phyloP scores from a whole-genome alignment of 2,888 invertebrate species.

The Calameuta idolon region DNA sequence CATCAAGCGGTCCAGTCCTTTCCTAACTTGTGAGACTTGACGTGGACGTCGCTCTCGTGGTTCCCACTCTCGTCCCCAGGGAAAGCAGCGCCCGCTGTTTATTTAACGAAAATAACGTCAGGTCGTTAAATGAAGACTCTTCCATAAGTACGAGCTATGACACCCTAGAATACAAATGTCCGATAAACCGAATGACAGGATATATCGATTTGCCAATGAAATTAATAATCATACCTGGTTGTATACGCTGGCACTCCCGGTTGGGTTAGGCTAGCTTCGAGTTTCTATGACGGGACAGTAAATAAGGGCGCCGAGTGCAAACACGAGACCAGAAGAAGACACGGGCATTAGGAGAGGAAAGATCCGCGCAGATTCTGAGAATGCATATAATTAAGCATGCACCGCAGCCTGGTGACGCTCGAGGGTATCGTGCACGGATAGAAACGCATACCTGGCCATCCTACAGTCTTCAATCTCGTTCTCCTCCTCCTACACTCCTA shows the following conservation, averaged over 20 bases:
- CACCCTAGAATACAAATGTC: background rate
- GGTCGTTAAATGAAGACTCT: background rate
- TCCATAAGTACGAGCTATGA: background rate
- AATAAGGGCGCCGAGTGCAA: conserved; percentile 46
- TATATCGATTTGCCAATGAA: conserved; percentile 32
- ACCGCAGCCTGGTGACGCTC: conserved; percentile 11
- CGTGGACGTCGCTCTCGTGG: background rate
- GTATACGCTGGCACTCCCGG: conserved; percentile 4
- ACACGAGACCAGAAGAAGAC: conserved; percentile 47
- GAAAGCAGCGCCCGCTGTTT: background rate
- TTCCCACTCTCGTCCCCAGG: background rate
- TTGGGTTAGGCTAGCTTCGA: conserved; percentile 20
- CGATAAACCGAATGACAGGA: conserved; percentile 6
- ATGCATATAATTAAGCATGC: conserved; percentile 60
- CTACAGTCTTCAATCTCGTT: background rate
- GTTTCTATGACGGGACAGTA: conserved; percentile 45
- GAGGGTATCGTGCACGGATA: conserved; percentile 1
- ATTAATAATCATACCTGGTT: conserved; percentile 31
- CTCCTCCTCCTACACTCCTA: conserved; percentile 1
- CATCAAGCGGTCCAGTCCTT: conserved; percentile 39
- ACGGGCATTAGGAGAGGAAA: conserved; percentile 48
- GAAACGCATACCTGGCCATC: background rate
- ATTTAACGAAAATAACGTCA: background rate
- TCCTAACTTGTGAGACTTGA: background rate
- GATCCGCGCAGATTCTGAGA: conserved; percentile 57